These are phyloP conservation scores for Nothura maculosa DNA, from an alignment of 2,797 vertebrate species.

Conservation along the genomic window DNA sequence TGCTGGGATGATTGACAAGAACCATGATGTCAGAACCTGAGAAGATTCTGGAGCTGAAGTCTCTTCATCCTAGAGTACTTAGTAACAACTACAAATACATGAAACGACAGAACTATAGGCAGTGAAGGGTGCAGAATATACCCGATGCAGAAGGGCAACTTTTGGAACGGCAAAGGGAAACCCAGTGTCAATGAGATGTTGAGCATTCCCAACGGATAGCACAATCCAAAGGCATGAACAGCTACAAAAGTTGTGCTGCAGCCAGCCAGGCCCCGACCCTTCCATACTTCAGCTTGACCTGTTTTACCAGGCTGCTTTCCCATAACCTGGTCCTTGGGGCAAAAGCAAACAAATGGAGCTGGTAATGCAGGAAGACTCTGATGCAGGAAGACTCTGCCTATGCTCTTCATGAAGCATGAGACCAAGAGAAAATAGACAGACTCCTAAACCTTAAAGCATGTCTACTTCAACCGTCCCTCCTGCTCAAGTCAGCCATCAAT, in stretches of 20 bases:
- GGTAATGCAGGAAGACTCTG: neutral
- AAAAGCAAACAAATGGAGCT: neutral
- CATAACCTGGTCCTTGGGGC: neutral
- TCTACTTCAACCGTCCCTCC: neutral
- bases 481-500: fast-evolving
- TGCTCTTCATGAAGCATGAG: neutral
- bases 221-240: neutral
- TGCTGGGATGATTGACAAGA: neutral
- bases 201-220: neutral
- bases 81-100: neutral
- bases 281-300: neutral
- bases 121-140: neutral
- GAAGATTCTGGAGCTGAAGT: neutral
- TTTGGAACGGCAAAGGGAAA: neutral
- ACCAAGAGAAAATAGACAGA: neutral
- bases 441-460: neutral
- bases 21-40: neutral
- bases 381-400: neutral
- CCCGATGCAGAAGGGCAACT: neutral
- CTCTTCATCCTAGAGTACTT: neutral
- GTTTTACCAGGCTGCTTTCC: neutral
- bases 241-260: fast-evolving
- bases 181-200: neutral
- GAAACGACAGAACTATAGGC: neutral
- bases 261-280: fast-evolving